These are phyloP conservation scores for Andinoacara biseriatus DNA, from an alignment of 2,113 vertebrate species.

Conservation along the genomic window DNA sequence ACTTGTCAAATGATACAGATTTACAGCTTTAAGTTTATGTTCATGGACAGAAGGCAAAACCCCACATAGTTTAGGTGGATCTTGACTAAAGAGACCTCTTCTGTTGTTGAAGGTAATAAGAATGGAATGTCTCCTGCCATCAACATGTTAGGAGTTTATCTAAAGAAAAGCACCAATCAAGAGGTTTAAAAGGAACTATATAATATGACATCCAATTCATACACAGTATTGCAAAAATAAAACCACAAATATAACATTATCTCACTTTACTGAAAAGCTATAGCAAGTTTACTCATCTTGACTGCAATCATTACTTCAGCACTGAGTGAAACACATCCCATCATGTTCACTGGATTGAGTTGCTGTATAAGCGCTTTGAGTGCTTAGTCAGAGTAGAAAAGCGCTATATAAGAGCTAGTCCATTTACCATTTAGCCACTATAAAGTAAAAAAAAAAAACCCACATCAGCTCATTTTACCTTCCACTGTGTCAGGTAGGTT, in stretches of 20 bases:
- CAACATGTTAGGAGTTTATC: too few species aligned
- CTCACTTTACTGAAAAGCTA: background rate
- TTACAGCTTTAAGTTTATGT: too few species aligned
- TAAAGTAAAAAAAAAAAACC: background rate
- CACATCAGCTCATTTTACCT: constrained; percentile 9
- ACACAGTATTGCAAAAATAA: background rate
- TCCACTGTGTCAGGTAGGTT: background rate
- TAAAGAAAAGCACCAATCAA: too few species aligned
- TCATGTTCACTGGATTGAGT: background rate
- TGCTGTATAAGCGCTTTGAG: too few species aligned
- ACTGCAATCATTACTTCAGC: background rate
- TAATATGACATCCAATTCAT: background rate
- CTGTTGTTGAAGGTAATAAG: background rate
- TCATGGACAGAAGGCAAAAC: background rate
- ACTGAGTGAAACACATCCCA: background rate
- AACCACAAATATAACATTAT: background rate
- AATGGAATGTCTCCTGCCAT: too few species aligned
- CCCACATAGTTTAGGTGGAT: background rate
- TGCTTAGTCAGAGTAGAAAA: too few species aligned
- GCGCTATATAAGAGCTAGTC: too few species aligned
- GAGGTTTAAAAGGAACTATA: too few species aligned
- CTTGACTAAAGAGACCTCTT: background rate
- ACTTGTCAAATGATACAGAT: too few species aligned
- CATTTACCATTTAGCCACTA: too few species aligned
- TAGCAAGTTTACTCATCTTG: background rate